These are phyloP conservation scores for Lycophotia porphyrea DNA, from an alignment of 2,888 invertebrate species.

Conservation along the genomic window DNA sequence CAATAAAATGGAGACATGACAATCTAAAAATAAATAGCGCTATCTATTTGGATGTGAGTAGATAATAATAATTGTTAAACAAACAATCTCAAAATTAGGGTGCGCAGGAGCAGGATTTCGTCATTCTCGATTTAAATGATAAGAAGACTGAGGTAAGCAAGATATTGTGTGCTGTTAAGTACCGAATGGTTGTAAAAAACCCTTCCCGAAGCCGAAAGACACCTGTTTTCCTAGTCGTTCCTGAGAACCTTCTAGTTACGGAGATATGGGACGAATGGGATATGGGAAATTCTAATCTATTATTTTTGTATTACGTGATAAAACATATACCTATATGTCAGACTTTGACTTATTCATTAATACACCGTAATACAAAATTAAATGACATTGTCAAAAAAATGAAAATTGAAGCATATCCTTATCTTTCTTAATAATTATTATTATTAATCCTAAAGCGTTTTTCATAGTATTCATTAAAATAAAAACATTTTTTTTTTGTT, in stretches of 20 bases:
- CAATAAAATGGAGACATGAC: constrained; percentile 42
- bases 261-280: no score
- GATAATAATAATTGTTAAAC: constrained; percentile 46
- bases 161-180: neutral
- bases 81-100: constrained; percentile 63
- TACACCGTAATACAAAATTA: no score
- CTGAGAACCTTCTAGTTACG: no score
- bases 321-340: no score
- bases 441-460: neutral
- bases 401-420: no score
- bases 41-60: constrained; percentile 54
- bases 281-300: no score
- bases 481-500: no score
- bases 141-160: constrained; percentile 34
- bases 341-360: no score
- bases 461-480: neutral
- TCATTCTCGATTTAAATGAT: constrained; percentile 57
- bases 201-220: neutral
- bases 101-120: constrained; percentile 56
- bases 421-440: neutral
- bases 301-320: no score
- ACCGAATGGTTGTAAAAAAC: neutral
- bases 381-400: no score
- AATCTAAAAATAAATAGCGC: constrained; percentile 58
- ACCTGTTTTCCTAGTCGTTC: no score